These are phyloP conservation scores for Leptopilina drosophilae DNA, from an alignment of 2,888 invertebrate genomes.

Conservation along the genomic window DNA sequence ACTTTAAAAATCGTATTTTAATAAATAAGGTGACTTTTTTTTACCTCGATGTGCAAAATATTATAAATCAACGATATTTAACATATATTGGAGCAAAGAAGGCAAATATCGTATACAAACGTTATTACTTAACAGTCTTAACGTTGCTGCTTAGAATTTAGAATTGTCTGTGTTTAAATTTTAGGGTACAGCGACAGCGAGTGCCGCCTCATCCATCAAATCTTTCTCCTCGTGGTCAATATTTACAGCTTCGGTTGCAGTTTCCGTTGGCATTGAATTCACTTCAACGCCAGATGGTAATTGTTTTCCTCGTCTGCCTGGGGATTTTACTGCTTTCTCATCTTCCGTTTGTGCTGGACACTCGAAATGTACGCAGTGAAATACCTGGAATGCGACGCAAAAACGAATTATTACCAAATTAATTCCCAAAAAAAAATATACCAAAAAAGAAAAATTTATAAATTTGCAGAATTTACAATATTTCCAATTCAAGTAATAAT, in stretches of 20 bases:
- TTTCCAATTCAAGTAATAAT: too few relatives aligned
- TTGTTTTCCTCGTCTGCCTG: constrained; percentile 57
- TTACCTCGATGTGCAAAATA: constrained; percentile 15
- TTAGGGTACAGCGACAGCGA: constrained; percentile 56
- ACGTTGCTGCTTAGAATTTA: constrained; percentile 25
- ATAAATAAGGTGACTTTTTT: constrained; percentile 6
- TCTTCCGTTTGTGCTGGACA: constrained; percentile 86
- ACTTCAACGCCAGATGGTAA: constrained; percentile 40
- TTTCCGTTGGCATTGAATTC: constrained; percentile 65
- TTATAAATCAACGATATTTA: constrained; percentile 17
- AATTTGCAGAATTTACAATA: too few relatives aligned
- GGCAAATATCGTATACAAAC: constrained; percentile 41
- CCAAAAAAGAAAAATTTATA: too few relatives aligned
- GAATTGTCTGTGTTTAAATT: constrained; percentile 1
- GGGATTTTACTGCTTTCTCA: constrained; percentile 62
- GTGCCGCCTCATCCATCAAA: constrained; percentile 58
- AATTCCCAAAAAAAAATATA: too few relatives aligned
- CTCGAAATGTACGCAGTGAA: constrained; percentile 98
- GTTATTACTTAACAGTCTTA: constrained; percentile 38
- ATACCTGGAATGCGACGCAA: constrained; percentile 84
- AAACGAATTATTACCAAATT: neutral
- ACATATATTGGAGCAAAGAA: neutral
- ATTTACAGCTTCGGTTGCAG: constrained; percentile 69
- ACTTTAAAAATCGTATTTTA: neutral
- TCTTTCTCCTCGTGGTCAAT: constrained; percentile 67